Conservation (phyloP, 2,797 vertebrate species). For the Danio albolineatus region DNA sequence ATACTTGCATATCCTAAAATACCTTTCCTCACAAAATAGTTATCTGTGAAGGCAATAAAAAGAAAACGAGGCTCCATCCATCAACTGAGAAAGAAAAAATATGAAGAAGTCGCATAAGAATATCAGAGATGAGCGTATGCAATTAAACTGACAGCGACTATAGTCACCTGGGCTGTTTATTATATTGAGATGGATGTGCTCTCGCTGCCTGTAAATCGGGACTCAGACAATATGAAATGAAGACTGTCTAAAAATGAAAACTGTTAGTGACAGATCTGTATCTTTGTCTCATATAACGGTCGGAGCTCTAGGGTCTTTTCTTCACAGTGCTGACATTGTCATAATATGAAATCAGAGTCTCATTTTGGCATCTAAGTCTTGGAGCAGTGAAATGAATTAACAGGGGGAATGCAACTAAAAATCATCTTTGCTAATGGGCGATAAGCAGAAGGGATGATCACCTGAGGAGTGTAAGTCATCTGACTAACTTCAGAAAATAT, state of each 20-base stretch:
- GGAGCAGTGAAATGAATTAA: background rate
- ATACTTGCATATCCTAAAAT: background rate
- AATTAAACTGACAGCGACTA: conserved; percentile 30
- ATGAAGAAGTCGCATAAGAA: conserved; percentile 3
- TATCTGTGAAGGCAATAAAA: conserved; percentile 37
- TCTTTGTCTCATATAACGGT: conserved; percentile 14
- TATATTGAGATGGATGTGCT: conserved; percentile 29
- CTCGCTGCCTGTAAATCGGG: background rate
- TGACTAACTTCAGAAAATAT: background rate
- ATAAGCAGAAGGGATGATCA: background rate
- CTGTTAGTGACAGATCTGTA: conserved; percentile 31
- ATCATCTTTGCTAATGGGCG: background rate
- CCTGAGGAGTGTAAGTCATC: background rate
- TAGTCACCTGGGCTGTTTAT: background rate
- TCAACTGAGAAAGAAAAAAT: conserved; percentile 11
- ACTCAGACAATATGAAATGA: background rate
- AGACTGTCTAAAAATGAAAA: background rate
- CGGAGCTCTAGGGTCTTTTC: background rate
- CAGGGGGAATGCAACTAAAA: background rate
- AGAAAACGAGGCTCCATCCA: background rate
- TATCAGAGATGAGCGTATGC: conserved; percentile 19
- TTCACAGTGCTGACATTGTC: conserved; percentile 11
- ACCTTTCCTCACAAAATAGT: conserved; percentile 7
- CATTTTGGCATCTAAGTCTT: background rate
- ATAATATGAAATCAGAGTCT: background rate